Evolutionary conservation across 1,140 invertebrate species (phyloP), one percentile per base, ranked within the genome.

Genomic region (Anastrepha obliqua): DNA sequence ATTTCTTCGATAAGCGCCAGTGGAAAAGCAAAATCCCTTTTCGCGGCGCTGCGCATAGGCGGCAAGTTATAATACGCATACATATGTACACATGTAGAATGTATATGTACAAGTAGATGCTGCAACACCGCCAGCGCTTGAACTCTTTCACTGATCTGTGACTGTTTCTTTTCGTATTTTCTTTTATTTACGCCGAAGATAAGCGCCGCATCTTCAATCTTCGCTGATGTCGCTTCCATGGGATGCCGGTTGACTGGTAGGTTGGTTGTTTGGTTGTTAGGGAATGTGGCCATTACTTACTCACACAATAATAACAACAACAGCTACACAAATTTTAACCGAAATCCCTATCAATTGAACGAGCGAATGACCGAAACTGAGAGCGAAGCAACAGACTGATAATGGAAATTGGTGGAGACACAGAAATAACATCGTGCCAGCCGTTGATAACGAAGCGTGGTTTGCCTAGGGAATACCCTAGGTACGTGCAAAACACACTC

Each of bases 191-290:
- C 13, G 64, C 88, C 90, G 87, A 87, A 90, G 91, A 92, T 92
- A 92, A 92, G 91, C 91, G 90, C 90, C 90, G 90, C 91, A 92
- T 92, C 91, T 92, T 92, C 91, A 92, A 92, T 92, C 91, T 92
- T 92, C 58, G 29, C 62, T 62, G 15, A 65, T 64, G 85, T 55
- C 85, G 39, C 85, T 60, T 11, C 85, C 78, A 64, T 47, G n/a
- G 59, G 39, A 65, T 60, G 58, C 39, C n/a, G 13, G 29, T 42
- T 42, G 20, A 62, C 58, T 0, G 39, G 17, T 42, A 44, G 85
- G 13, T 47, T 65, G 13, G 85, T 9, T 65, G 11, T 62, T 81
- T 55, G 74, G 44, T 55, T 51, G 74, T 47, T 11, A 17, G 17
- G n/a, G 74, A 81, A 58, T 81, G 47, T 81, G 47, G 44, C 74